Percentiles rank a stretch among this genome's conserved stretches.
Evolutionary conservation across 2,888 invertebrate species (phyloP).

Genomic region (Cyclophora punctaria): DNA sequence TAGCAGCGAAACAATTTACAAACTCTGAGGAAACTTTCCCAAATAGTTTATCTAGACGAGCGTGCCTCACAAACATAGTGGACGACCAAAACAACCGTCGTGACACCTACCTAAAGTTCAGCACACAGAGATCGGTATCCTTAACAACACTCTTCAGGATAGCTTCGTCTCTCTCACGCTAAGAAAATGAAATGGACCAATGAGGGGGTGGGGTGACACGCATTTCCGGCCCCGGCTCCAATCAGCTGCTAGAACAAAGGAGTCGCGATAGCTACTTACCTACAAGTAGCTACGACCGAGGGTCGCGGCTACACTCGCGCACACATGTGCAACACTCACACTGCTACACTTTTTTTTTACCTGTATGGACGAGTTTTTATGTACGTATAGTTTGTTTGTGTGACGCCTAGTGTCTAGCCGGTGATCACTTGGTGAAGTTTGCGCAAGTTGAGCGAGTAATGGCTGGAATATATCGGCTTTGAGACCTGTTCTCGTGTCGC

Average conservation of each 20-base stretch:
- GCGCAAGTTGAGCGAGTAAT: slow-evolving; percentile 51
- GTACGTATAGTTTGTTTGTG: slow-evolving; percentile 53
- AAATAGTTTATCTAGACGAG: slow-evolving; percentile 65
- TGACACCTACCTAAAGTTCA: slow-evolving; percentile 63
- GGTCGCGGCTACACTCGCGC: slow-evolving; percentile 52
- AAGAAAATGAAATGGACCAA: slow-evolving; percentile 76
- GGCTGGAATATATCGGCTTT: slow-evolving; percentile 54
- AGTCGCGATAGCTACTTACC: slow-evolving; percentile 71
- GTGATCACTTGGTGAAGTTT: slow-evolving; percentile 58
- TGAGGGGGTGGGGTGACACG: slow-evolving; percentile 75
- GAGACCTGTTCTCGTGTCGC: slow-evolving; percentile 32
- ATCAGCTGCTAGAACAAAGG: slow-evolving; percentile 77
- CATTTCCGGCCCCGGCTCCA: slow-evolving; percentile 75
- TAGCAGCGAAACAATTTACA: slow-evolving; percentile 53
- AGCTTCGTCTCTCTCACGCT: slow-evolving; percentile 71
- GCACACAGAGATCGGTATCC: slow-evolving; percentile 65
- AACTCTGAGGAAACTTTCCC: slow-evolving; percentile 47
- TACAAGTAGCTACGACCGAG: slow-evolving; percentile 65
- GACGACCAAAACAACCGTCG: slow-evolving; percentile 53
- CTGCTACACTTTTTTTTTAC: slow-evolving; percentile 50
- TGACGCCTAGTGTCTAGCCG: slow-evolving; percentile 50
- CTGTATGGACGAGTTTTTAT: slow-evolving; percentile 53
- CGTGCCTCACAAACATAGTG: slow-evolving; percentile 49
- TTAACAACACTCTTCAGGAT: slow-evolving; percentile 64
- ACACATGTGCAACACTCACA: slow-evolving; percentile 46